Evolutionary conservation across 2,113 vertebrate genomes (phyloP), one percentile per base, ranked within the genome.

Genomic region (Rhineura floridana): DNA sequence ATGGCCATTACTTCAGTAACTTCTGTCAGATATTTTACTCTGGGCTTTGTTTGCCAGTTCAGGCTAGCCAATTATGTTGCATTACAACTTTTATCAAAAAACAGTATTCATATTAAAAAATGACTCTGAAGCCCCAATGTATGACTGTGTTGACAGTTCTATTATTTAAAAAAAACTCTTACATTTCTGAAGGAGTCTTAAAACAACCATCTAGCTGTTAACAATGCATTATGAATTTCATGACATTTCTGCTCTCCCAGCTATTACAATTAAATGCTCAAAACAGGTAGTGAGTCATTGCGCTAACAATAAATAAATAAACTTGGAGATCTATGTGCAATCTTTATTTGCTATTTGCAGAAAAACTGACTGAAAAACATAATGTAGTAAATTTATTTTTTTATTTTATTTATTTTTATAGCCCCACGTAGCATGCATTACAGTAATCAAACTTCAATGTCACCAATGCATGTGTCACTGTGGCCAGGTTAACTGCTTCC

Each of bases 251-350:
- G 36, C 33, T 8, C 30, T 69, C 81, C 80, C 73, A 81, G 89
- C 65, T 90, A 67, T 90, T 65, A 52, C 63, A 86, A 62, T 81
- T 84, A 87, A 84, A 73, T 52, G 11, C 89, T 94, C 83, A 89
- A 91, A 95, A 91, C 50, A 91, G 23, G 82, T 0, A 88, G 36
- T 90, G 76, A 80, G 63, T 87, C 85, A 87, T 46, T 59, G 48
- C 42, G 52, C 25, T 39, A 81, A 59, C 78, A 59, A 62, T 59
- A 2, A n/a, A 5, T 25, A 79, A n/a, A 75, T 10, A 10, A 25
- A 23, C 1, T 39, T 55, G 52, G 23, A 62, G 52, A 62, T 36
- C n/a, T 39, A 62, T 81, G 52, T 10, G 52, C 10, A 39, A 21
- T 21, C 11, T 39, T 80, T 80, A 80, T 59, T 80, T 59, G 17